These are phyloP conservation scores for Diprion similis DNA, from an alignment of 1,140 invertebrate genomes.

Conservation along the genomic window DNA sequence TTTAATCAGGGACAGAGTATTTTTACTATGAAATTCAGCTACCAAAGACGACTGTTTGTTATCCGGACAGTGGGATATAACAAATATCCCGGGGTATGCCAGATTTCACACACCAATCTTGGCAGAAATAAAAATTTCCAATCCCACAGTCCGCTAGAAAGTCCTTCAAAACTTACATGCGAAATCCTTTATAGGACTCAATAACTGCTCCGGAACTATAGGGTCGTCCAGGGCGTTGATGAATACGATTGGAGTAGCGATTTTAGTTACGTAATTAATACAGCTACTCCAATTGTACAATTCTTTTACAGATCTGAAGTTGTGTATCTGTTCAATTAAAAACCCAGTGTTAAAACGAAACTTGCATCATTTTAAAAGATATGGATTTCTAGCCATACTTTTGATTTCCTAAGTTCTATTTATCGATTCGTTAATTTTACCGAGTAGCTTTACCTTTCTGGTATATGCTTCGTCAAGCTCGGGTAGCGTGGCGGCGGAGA, in stretches of 20 bases:
- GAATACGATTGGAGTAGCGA: constrained; percentile 85
- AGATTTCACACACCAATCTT: too few relatives aligned
- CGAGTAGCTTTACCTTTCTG: constrained; percentile 61
- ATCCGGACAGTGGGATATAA: too few relatives aligned
- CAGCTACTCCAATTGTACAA: constrained; percentile 86
- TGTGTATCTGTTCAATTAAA: constrained; percentile 59
- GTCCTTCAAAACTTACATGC: constrained; percentile 69
- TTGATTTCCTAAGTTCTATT: neutral
- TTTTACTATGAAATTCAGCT: too few relatives aligned
- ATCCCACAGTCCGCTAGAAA: too few relatives aligned
- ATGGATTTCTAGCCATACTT: neutral
- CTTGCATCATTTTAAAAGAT: constrained; percentile 5
- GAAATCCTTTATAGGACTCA: constrained; percentile 75
- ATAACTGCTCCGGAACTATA: constrained; percentile 78
- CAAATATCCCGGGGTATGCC: too few relatives aligned
- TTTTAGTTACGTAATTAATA: constrained; percentile 76
- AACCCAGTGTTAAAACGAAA: constrained; percentile 15
- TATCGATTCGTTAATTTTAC: neutral
- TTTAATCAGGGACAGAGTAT: too few relatives aligned
- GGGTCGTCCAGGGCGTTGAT: constrained; percentile 91
- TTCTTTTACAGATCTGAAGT: constrained; percentile 78
- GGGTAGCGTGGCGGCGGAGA: constrained; percentile 82
- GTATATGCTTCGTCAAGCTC: constrained; percentile 91
- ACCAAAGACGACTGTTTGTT: too few relatives aligned
- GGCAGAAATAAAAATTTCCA: too few relatives aligned